These are phyloP conservation scores for Eristalis intricaria DNA, from an alignment of 2,888 invertebrate genomes.

Conservation along the genomic window DNA sequence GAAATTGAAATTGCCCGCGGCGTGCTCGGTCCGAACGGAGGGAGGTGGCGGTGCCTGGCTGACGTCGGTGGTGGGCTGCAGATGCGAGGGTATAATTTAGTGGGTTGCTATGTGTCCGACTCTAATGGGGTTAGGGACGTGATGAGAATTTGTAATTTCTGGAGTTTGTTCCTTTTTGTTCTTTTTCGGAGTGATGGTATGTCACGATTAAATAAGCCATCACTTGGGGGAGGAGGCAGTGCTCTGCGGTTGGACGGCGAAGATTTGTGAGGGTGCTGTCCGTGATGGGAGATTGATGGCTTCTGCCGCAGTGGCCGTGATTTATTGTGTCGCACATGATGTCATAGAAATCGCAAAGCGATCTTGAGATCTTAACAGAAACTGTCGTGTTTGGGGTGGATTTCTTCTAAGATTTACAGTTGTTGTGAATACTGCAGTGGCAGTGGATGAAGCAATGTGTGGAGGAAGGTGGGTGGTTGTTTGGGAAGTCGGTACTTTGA, in stretches of 20 bases:
- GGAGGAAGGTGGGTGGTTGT: too few species aligned
- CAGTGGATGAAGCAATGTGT: too few species aligned
- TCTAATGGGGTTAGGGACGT: conserved; percentile 40
- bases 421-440: background rate
- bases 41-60: background rate
- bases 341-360: background rate
- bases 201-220: conserved; percentile 5
- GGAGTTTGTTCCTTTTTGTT: background rate
- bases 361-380: background rate
- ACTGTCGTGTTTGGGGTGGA: background rate
- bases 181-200: background rate
- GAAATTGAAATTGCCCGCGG: conserved; percentile 50
- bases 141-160: conserved; percentile 46
- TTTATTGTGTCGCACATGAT: background rate
- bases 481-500: too few species aligned
- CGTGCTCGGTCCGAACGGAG: conserved; percentile 8
- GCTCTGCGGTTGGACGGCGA: background rate
- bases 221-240: background rate
- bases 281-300: background rate
- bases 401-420: background rate
- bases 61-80: conserved; percentile 33
- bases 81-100: conserved; percentile 39
- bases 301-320: background rate
- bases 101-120: conserved; percentile 33
- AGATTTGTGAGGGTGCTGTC: background rate